Conservation (phyloP, 2,797 vertebrate genomes). For the Lacerta bilineata region DNA sequence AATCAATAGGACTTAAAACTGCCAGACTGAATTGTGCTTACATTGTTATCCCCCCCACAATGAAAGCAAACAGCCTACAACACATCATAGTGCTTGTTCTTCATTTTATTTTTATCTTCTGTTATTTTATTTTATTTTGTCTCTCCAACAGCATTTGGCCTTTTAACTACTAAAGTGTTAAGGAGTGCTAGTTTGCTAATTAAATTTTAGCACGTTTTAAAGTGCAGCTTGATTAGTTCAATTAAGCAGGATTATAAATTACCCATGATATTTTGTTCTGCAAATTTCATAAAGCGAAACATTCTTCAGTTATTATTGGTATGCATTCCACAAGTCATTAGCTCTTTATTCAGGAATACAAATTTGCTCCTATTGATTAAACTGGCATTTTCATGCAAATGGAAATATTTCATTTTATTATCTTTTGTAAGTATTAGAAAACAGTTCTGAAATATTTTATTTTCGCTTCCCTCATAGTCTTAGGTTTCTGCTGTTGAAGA, state of each 20-base stretch:
- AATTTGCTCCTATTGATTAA: constrained; percentile 47
- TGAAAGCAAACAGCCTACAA: neutral
- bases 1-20: neutral
- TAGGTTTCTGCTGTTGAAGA: constrained; percentile 21
- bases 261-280: constrained; percentile 56
- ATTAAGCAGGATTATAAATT: constrained; percentile 64
- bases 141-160: constrained; percentile 18
- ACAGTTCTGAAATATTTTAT: constrained; percentile 33
- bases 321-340: constrained; percentile 45
- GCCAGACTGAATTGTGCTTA: neutral
- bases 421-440: constrained; percentile 40
- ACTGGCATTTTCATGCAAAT: constrained; percentile 46
- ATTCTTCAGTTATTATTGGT: constrained; percentile 54
- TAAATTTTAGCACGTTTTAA: constrained; percentile 62
- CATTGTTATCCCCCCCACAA: too few relatives aligned
- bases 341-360: constrained; percentile 56
- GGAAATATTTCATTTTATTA: constrained; percentile 47
- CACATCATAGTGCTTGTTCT: neutral
- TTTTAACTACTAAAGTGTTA: constrained; percentile 29
- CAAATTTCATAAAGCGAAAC: constrained; percentile 60
- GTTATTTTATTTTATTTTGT: constrained; percentile 24
- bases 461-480: constrained; percentile 23
- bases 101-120: constrained; percentile 31
- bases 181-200: constrained; percentile 29
- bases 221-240: constrained; percentile 66